Evolutionary conservation across 2,113 vertebrate species (phyloP).

Genomic region (Paratilapia polleni): DNA sequence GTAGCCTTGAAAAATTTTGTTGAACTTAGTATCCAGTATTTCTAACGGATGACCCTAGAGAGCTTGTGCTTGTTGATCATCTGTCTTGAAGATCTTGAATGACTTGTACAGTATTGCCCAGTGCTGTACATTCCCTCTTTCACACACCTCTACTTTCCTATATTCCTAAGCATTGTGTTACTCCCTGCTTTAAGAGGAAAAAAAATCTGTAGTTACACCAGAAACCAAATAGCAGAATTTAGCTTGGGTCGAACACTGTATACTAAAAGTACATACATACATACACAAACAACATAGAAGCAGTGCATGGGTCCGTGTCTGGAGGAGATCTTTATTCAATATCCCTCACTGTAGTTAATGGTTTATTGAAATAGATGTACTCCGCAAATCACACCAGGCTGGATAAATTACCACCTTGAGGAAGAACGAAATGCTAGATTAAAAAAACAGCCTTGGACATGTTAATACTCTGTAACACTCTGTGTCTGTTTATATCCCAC

Average conservation of each 20-base stretch:
- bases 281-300: neutral
- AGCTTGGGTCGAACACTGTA: neutral
- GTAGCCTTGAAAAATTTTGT: neutral
- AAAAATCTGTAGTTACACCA: neutral
- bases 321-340: neutral
- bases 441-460: neutral
- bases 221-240: neutral
- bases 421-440: conserved; percentile 5
- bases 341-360: neutral
- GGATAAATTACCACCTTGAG: neutral
- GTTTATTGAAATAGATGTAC: conserved; percentile 4
- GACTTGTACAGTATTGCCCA: neutral
- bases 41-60: neutral
- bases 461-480: neutral
- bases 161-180: neutral
- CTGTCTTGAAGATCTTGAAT: neutral
- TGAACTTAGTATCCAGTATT: neutral
- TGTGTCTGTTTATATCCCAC: neutral
- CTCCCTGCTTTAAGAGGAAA: neutral
- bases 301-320: neutral
- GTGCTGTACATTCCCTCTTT: neutral
- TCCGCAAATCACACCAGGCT: neutral
- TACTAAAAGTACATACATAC: neutral
- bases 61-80: neutral
- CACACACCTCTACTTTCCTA: neutral